These are phyloP conservation scores for Neogale vison DNA, from an alignment of 2,113 vertebrate genomes.

Conservation along the genomic window DNA sequence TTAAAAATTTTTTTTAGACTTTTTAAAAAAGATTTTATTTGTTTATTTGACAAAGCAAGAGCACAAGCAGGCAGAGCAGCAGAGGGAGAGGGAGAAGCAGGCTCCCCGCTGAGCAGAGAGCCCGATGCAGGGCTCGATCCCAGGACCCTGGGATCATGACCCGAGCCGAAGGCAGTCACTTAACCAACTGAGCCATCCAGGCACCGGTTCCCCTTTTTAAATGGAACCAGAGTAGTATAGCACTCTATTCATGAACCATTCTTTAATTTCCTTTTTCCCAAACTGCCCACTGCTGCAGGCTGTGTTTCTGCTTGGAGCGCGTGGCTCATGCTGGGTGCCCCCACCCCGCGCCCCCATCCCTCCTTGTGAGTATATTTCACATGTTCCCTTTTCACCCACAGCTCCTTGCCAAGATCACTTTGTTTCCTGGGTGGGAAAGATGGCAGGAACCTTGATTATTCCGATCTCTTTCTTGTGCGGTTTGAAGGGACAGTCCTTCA, in stretches of 20 bases:
- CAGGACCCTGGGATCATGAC: too few relatives aligned
- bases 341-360: fast-evolving
- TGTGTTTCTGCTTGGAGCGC: not conserved
- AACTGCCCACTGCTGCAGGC: fast-evolving
- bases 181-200: too few relatives aligned
- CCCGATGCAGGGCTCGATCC: too few relatives aligned
- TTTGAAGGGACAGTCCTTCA: not conserved
- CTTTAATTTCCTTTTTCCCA: not conserved
- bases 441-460: not conserved
- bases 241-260: not conserved
- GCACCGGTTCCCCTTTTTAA: not conserved
- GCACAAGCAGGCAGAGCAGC: too few relatives aligned
- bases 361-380: not conserved
- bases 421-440: conserved; percentile 4
- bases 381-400: not conserved
- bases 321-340: not conserved
- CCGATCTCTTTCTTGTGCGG: not conserved
- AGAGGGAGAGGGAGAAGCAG: too few relatives aligned
- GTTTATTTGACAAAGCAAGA: too few relatives aligned
- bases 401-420: not conserved
- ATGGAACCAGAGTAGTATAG: not conserved
- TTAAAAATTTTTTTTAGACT: too few relatives aligned
- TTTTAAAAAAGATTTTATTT: too few relatives aligned
- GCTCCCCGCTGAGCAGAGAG: too few relatives aligned
- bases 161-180: too few relatives aligned